Conservation (phyloP, 2,113 vertebrate species). For the Malurus cyaneus region DNA sequence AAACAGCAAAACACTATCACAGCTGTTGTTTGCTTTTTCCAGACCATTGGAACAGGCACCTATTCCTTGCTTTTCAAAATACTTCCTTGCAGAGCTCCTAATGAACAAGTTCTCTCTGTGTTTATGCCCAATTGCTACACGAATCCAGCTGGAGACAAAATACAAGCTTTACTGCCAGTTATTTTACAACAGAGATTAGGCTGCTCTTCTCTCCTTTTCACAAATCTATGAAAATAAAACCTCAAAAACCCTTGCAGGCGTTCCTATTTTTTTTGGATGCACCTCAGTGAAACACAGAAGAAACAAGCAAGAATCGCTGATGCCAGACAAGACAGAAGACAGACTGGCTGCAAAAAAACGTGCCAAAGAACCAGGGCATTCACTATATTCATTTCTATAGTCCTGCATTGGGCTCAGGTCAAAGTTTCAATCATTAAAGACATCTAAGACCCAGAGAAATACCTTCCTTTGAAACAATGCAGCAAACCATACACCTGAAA, state of each 20-base stretch:
- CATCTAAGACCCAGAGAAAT: background rate
- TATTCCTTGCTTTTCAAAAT: slow-evolving; percentile 42
- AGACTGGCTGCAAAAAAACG: background rate
- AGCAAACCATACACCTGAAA: background rate
- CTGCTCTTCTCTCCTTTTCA: background rate
- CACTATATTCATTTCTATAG: background rate
- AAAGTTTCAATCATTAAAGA: background rate
- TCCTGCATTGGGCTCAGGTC: background rate
- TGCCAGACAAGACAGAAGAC: background rate
- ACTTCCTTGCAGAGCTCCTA: slow-evolving; percentile 22
- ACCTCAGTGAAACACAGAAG: background rate
- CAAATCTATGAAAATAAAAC: background rate
- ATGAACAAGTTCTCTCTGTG: slow-evolving; percentile 4
- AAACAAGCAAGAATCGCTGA: background rate
- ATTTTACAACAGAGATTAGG: background rate
- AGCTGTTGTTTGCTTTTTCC: slow-evolving; percentile 41
- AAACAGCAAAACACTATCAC: slow-evolving; percentile 30
- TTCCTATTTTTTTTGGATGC: background rate
- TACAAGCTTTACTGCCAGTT: background rate
- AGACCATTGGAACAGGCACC: slow-evolving; percentile 36
- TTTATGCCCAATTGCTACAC: background rate
- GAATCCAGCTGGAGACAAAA: background rate
- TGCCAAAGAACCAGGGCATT: background rate
- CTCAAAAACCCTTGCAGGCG: background rate
- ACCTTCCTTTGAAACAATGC: background rate